A percentile compares a stretch with the other conserved stretches of the same genome.
Conservation (phyloP, 2,113 vertebrate species). For the Cricetomys ansorgei region DNA sequence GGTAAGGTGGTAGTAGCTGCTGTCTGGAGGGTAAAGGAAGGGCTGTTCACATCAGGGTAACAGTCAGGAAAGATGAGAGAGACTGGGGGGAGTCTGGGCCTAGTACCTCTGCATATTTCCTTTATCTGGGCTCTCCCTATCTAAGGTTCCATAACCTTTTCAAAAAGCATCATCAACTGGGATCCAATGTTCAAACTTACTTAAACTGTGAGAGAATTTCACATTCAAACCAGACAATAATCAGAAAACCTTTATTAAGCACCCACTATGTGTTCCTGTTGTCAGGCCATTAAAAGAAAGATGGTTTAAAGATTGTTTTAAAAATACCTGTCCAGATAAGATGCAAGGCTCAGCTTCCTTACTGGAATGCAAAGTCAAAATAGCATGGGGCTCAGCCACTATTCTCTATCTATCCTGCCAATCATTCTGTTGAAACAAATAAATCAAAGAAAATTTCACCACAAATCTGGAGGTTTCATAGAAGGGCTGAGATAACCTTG, state of each 20-base stretch:
- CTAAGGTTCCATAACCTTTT: background rate
- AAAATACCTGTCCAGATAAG: background rate
- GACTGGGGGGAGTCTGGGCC: background rate
- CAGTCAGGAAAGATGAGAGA: background rate
- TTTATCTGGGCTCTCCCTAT: background rate
- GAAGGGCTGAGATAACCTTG: background rate
- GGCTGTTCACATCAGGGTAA: background rate
- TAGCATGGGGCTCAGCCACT: background rate
- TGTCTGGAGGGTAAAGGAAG: too few species aligned
- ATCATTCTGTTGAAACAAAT: conserved; percentile 12
- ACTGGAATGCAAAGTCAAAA: background rate
- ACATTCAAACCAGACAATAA: background rate
- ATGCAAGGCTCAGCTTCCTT: background rate
- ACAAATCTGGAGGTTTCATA: background rate
- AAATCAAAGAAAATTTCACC: background rate
- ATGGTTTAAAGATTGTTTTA: background rate
- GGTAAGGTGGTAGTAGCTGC: background rate
- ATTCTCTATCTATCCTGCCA: background rate
- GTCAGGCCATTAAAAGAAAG: background rate
- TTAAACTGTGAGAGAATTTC: background rate
- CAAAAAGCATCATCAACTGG: background rate
- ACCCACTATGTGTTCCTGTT: background rate
- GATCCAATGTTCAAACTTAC: background rate
- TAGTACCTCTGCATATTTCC: background rate
- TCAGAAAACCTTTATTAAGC: background rate